Percentiles rank a stretch among this genome's conserved stretches.
Conservation (phyloP, 2,113 vertebrate species). For the Tachycineta bicolor region DNA sequence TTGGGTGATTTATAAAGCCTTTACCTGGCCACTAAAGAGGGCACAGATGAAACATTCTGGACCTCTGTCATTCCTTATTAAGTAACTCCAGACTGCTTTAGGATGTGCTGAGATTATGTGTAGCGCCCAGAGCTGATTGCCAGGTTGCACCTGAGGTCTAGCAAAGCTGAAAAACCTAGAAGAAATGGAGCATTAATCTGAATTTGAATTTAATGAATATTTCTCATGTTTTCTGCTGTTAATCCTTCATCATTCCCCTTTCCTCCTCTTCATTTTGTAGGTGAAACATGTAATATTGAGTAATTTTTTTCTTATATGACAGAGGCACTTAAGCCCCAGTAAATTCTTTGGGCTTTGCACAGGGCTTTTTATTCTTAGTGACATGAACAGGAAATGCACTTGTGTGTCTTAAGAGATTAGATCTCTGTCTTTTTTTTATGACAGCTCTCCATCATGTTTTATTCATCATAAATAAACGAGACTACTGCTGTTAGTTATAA, state of each 20-base stretch:
- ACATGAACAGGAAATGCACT: constrained; percentile 13
- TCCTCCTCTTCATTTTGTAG: background rate
- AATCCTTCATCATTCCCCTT: background rate
- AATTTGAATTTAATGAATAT: background rate
- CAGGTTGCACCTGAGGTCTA: background rate
- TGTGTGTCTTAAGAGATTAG: constrained; percentile 24
- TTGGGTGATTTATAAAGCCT: background rate
- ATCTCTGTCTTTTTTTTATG: constrained; percentile 2
- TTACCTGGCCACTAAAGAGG: background rate
- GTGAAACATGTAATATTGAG: background rate
- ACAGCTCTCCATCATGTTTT: constrained; percentile 47
- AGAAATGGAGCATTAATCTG: background rate
- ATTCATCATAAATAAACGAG: constrained; percentile 40
- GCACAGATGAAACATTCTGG: background rate
- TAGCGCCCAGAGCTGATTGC: background rate
- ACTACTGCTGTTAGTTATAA: background rate
- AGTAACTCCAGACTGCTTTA: background rate
- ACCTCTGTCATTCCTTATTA: background rate
- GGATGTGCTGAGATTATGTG: background rate
- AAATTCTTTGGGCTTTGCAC: background rate
- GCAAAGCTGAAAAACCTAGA: background rate
- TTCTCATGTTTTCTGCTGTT: background rate
- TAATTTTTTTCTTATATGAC: background rate
- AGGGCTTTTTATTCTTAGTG: constrained; percentile 5
- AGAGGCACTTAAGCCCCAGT: background rate